These are phyloP conservation scores for Tarsius wallacei DNA, from an alignment of 2,797 vertebrate genomes.

Conservation along the genomic window DNA sequence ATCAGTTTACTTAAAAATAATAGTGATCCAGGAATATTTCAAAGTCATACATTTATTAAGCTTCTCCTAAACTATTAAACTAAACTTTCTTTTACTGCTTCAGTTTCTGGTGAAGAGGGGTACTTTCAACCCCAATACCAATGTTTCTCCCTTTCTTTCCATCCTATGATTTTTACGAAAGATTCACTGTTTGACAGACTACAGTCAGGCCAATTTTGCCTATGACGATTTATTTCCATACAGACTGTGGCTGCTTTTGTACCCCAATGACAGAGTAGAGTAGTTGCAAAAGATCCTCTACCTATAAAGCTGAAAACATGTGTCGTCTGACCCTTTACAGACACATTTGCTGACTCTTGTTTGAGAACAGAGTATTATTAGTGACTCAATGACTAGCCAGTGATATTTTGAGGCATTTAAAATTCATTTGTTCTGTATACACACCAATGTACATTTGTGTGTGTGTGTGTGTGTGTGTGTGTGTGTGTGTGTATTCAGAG, in stretches of 20 bases:
- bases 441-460: neutral
- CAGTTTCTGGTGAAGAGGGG: neutral
- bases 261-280: neutral
- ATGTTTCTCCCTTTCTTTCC: neutral
- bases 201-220: neutral
- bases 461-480: neutral
- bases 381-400: neutral
- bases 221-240: neutral
- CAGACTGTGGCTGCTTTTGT: neutral
- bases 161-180: neutral
- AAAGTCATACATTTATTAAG: slow-evolving; percentile 4
- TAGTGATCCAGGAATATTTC: neutral
- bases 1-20: slow-evolving; percentile 52
- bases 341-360: neutral
- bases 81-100: neutral
- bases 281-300: neutral
- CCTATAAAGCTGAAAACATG: neutral
- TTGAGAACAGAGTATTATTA: neutral
- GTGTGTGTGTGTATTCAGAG: no score
- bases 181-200: neutral
- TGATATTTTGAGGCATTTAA: neutral
- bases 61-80: neutral
- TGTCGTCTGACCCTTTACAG: neutral
- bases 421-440: neutral
- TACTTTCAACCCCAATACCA: neutral